Evolutionary conservation across 1,140 invertebrate genomes (phyloP).

Genomic region (Acromyrmex echinatior): DNA sequence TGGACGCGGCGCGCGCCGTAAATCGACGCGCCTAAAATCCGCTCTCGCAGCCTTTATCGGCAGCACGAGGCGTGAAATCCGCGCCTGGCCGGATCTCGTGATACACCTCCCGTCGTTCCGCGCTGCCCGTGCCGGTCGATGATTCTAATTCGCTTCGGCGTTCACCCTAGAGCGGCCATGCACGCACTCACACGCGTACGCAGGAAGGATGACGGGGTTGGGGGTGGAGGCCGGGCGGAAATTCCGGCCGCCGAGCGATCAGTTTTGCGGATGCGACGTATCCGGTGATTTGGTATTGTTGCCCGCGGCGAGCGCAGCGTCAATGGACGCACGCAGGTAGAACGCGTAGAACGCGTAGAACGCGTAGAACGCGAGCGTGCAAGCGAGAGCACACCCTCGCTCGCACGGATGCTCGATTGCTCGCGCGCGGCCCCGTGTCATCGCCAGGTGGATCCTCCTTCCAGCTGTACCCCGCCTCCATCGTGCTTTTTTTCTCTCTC

Average conservation of each 20-base stretch:
- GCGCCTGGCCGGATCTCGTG: slow-evolving; percentile 49
- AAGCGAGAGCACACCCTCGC: slow-evolving; percentile 20
- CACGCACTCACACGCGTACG: neutral
- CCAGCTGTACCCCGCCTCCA: slow-evolving; percentile 52
- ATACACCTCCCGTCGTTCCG: slow-evolving; percentile 16
- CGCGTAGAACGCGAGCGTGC: slow-evolving; percentile 71
- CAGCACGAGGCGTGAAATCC: slow-evolving; percentile 44
- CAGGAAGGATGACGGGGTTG: neutral
- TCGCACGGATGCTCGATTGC: slow-evolving; percentile 29
- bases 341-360: slow-evolving; percentile 77
- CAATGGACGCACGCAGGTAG: slow-evolving; percentile 76
- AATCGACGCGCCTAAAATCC: slow-evolving; percentile 59
- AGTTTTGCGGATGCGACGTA: slow-evolving; percentile 77
- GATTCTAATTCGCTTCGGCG: slow-evolving; percentile 63
- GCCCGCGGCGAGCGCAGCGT: slow-evolving; percentile 43
- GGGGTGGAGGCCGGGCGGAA: slow-evolving; percentile 65
- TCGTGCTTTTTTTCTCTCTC: neutral
- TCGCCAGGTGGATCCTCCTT: slow-evolving; percentile 65
- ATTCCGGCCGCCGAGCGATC: slow-evolving; percentile 73
- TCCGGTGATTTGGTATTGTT: slow-evolving; percentile 78
- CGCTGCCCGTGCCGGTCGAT: slow-evolving; percentile 23
- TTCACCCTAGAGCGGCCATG: slow-evolving; percentile 33
- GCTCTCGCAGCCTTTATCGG: slow-evolving; percentile 57
- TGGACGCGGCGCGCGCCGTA: neutral
- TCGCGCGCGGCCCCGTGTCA: slow-evolving; percentile 49